phyloP scores from a whole-genome alignment of 2,888 invertebrate genomes.

The Subacronicta megacephala region DNA sequence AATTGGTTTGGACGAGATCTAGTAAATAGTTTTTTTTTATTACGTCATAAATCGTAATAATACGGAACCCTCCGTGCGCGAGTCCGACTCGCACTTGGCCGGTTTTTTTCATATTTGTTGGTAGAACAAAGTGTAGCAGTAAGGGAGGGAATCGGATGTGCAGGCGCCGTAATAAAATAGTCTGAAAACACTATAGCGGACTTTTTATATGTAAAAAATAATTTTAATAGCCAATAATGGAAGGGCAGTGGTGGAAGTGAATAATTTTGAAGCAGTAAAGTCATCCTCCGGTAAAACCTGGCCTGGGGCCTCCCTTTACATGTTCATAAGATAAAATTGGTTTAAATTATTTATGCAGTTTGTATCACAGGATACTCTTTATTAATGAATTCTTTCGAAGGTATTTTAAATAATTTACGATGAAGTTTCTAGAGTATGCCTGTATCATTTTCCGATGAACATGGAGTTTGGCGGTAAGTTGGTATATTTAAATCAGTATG shows the following conservation, averaged over 20 bases:
- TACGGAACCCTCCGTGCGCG: too few species aligned
- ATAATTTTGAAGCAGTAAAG: conserved; percentile 28
- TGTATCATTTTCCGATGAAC: neutral
- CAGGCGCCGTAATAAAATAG: conserved; percentile 20
- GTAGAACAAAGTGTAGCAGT: conserved; percentile 12
- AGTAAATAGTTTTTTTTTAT: too few species aligned
- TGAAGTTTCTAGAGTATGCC: conserved; percentile 6
- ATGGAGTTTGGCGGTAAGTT: too few species aligned
- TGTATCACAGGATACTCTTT: conserved; percentile 16
- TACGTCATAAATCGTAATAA: too few species aligned
- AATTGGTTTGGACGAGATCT: too few species aligned
- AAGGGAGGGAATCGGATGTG: neutral
- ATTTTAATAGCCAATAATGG: conserved; percentile 30
- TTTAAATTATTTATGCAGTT: conserved; percentile 14
- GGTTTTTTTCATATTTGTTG: neutral
- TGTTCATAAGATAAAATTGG: conserved; percentile 29
- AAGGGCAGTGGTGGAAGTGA: conserved; percentile 9
- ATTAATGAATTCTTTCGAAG: conserved; percentile 15
- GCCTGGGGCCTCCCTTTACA: conserved; percentile 35
- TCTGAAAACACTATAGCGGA: conserved; percentile 4
- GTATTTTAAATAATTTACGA: conserved; percentile 19
- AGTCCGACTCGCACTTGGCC: too few species aligned
- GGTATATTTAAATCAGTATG: too few species aligned
- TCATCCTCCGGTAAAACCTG: neutral
- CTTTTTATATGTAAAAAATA: conserved; percentile 7